Base-by-base conservation (phyloP, 2,888 invertebrate genomes). In the Elmis aenea region DNA sequence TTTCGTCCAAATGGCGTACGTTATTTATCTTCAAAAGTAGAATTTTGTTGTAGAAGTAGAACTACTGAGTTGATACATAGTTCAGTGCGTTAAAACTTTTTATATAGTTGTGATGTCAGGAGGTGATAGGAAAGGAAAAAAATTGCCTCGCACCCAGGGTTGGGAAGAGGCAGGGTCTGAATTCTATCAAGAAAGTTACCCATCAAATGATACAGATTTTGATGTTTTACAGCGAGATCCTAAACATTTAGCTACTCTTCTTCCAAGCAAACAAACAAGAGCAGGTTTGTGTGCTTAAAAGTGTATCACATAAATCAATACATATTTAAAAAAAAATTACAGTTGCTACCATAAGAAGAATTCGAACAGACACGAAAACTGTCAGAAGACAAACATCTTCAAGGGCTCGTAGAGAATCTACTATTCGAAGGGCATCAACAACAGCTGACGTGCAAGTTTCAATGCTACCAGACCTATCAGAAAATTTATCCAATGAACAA, bases 151-250 rank as follows among this genome's bases (percentile, higher is more conserved):
- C 45, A 72, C 74, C 2, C 76, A 77, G 54, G 81, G 86, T 8
- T 87, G 87, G 88, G 88, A 88, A 69, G 86, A 87, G 58, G 88
- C 87, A 3, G 86, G 85, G 0, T 81, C 79, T 2, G 87, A 88
- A 69, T 88, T 88, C 69, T 88, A 87, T 67, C 87, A 87, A 64
- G 88, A 88, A 66, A 74, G 83, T 51, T 89, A 87, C 67, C 86
- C 87, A 3, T 60, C 62, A 5, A 74, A 74, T 54, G 74, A 75
- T 5, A 72, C 79, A 33, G 77, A 81, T 46, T 83, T 85, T 44
- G 81, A 85, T 52, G 77, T 80, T 1, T 71, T 85, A 53, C 74
- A 81, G 51, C 73, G 78, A 48, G 85, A 85, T 64, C 83, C 85
- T 8, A 78, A 82, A 21, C 80, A 83, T 45, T 72, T 87, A 39